These are phyloP conservation scores for Porites lobata DNA, from an alignment of 92 coral and sea anemone genomes.

Conservation along the genomic window DNA sequence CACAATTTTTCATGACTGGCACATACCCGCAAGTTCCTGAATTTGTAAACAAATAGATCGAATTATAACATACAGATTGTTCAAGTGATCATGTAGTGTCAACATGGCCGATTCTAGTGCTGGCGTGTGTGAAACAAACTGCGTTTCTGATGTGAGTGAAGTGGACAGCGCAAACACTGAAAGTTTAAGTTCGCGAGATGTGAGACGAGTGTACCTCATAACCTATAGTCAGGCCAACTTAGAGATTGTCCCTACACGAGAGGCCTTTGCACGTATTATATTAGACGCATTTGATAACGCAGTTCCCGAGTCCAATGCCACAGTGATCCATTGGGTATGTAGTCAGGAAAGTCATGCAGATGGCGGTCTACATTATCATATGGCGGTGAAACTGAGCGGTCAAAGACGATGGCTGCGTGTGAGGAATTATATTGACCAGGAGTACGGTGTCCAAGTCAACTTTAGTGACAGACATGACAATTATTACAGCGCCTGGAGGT, in stretches of 20 bases:
- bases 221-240: constrained; percentile 28
- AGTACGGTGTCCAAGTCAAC: constrained; percentile 40
- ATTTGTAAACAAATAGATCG: no score
- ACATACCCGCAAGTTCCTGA: no score
- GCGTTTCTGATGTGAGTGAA: no score
- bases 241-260: constrained; percentile 13
- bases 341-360: constrained; percentile 26
- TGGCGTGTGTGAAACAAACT: no score
- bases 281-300: constrained; percentile 37
- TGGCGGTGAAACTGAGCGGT: constrained; percentile 45
- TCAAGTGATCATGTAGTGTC: no score
- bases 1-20: no score
- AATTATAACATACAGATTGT: no score
- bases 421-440: background rate
- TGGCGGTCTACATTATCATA: constrained; percentile 53
- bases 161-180: no score
- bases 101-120: no score
- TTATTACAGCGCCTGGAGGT: background rate
- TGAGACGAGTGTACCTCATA: constrained; percentile 15
- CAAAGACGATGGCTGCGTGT: constrained; percentile 26
- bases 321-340: constrained; percentile 33
- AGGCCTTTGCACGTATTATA: constrained; percentile 36
- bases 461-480: constrained; percentile 38
- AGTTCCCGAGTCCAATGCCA: background rate
- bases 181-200: constrained; percentile 16